phyloP scores from a whole-genome alignment of 2,113 vertebrate genomes.

The Nannobrachium achirus region DNA sequence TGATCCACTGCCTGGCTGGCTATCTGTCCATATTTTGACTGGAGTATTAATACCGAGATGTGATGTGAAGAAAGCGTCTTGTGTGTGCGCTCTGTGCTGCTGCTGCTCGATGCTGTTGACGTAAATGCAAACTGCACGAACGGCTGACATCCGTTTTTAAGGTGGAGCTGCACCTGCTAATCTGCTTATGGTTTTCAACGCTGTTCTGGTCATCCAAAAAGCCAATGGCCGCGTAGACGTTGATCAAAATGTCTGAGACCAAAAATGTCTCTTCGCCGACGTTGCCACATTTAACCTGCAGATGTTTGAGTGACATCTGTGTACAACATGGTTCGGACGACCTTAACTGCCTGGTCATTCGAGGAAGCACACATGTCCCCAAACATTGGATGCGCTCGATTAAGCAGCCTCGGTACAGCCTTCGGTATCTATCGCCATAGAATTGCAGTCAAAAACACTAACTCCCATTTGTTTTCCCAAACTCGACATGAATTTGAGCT shows the following conservation, averaged over 20 bases:
- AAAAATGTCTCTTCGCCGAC: accelerated
- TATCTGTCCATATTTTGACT: slow-evolving; percentile 58
- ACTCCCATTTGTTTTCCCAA: too few relatives aligned
- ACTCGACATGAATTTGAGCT: too few relatives aligned
- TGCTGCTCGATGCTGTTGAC: slow-evolving; percentile 75
- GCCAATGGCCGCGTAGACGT: background rate
- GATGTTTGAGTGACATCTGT: background rate
- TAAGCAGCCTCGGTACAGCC: background rate
- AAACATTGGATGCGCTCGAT: slow-evolving; percentile 28
- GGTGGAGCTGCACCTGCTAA: slow-evolving; percentile 54
- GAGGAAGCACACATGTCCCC: slow-evolving; percentile 42
- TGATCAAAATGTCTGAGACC: accelerated
- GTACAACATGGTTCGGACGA: background rate
- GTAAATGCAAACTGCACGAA: slow-evolving; percentile 81
- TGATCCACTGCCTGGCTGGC: slow-evolving; percentile 18
- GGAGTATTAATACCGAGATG: too few relatives aligned
- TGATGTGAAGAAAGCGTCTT: slow-evolving; percentile 65
- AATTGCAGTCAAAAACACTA: too few relatives aligned
- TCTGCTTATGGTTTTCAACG: too few relatives aligned
- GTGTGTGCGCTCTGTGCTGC: slow-evolving; percentile 9
- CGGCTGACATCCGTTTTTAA: slow-evolving; percentile 72
- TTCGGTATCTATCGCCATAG: too few relatives aligned
- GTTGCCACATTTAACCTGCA: accelerated
- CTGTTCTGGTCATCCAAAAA: background rate
- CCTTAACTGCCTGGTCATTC: slow-evolving; percentile 52